A percentile compares a stretch with the other conserved stretches of the same genome.
Conservation (phyloP, 1,140 invertebrate genomes). For the Lucilia cuprina region DNA sequence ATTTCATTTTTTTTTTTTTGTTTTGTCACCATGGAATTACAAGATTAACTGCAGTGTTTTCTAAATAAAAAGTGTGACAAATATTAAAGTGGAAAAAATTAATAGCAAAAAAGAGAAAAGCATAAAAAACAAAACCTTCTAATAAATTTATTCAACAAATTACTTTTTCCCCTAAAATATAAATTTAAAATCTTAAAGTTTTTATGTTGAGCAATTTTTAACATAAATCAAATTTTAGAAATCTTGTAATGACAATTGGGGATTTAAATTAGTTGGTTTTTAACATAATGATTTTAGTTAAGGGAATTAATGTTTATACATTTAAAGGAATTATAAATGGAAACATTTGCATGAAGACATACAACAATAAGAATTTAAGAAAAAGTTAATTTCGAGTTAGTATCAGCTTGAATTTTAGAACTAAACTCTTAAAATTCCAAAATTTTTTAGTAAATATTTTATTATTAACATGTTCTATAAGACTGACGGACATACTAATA, state of each 20-base stretch:
- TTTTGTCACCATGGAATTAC: conserved; percentile 23
- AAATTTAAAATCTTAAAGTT: neutral
- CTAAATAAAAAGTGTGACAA: neutral
- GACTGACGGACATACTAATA: too few species aligned
- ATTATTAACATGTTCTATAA: too few species aligned
- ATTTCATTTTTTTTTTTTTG: neutral
- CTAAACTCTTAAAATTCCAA: too few species aligned
- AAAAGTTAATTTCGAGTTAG: too few species aligned
- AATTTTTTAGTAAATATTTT: too few species aligned
- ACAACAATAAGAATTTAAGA: too few species aligned
- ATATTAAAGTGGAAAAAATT: neutral
- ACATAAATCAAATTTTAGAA: neutral
- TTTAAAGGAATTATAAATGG: too few species aligned
- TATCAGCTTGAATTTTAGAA: too few species aligned
- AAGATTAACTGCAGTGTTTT: conserved; percentile 19
- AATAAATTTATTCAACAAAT: neutral
- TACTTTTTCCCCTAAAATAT: neutral
- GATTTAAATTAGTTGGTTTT: neutral
- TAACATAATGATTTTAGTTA: too few species aligned
- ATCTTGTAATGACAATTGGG: neutral
- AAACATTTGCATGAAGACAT: too few species aligned
- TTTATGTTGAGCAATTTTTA: neutral
- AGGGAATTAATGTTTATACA: too few species aligned
- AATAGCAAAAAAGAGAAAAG: neutral
- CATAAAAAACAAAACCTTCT: neutral